These are phyloP conservation scores for Cyaniris semiargus DNA, from an alignment of 2,888 invertebrate species.

Conservation along the genomic window DNA sequence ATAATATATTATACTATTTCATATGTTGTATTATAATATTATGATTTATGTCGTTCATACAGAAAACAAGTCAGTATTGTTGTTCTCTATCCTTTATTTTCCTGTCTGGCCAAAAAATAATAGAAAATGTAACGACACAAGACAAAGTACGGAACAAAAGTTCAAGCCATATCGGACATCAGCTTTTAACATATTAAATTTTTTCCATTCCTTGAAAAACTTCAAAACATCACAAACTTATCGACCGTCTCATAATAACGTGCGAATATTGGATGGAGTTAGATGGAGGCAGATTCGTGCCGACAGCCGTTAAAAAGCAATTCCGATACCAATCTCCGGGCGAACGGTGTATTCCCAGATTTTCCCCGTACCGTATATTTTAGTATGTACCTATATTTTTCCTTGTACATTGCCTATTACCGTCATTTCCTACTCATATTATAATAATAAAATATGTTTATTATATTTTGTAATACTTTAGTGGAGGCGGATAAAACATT, in stretches of 20 bases:
- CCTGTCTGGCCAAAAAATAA: not conserved
- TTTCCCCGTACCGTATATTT: not conserved
- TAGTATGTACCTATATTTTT: not conserved
- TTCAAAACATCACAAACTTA: not conserved
- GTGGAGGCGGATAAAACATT: too few relatives aligned
- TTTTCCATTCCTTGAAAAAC: not conserved
- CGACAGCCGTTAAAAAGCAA: slow-evolving; percentile 26
- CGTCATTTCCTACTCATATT: too few relatives aligned
- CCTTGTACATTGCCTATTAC: not conserved
- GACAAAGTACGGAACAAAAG: too few relatives aligned
- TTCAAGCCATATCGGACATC: too few relatives aligned
- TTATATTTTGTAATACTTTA: too few relatives aligned
- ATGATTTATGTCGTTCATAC: too few relatives aligned
- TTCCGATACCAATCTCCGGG: slow-evolving; percentile 26
- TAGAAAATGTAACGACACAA: too few relatives aligned
- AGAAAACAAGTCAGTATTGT: too few relatives aligned
- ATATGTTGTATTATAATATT: too few relatives aligned
- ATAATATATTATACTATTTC: too few relatives aligned
- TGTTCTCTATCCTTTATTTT: not conserved
- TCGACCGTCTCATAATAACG: not conserved
- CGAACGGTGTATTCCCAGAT: not conserved
- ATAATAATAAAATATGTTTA: not conserved
- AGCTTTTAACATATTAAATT: too few relatives aligned
- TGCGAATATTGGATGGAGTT: not conserved
- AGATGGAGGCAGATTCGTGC: not conserved